Evolutionary conservation across 2,113 vertebrate genomes (phyloP).

Genomic region (Numida meleagris): DNA sequence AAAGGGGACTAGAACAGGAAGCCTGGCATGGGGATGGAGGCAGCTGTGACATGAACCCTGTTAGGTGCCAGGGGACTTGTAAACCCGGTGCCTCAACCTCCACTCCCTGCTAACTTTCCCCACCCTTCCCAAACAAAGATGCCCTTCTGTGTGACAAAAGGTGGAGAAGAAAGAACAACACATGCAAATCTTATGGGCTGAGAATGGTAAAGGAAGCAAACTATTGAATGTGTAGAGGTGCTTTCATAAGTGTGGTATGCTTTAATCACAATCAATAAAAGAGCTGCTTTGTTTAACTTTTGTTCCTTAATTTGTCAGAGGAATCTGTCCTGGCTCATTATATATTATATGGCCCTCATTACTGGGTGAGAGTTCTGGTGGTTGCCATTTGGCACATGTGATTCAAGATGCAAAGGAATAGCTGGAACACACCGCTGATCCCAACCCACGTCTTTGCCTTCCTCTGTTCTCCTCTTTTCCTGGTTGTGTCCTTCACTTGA

Average conservation of each 20-base stretch:
- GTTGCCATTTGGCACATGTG: accelerated
- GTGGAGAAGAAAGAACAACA: neutral
- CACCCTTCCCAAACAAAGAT: neutral
- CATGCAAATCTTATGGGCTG: neutral
- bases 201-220: neutral
- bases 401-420: neutral
- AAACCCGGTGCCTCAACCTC: neutral
- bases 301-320: accelerated
- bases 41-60: neutral
- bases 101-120: neutral
- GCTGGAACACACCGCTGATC: accelerated
- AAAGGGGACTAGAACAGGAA: neutral
- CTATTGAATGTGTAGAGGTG: accelerated
- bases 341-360: neutral
- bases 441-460: accelerated
- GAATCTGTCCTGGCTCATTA: neutral
- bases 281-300: neutral
- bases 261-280: accelerated
- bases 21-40: neutral
- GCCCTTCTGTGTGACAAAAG: accelerated
- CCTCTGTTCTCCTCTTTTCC: neutral
- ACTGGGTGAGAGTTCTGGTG: neutral
- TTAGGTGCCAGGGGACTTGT: neutral
- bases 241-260: neutral
- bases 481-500: neutral